Conservation (phyloP, 2,888 invertebrate species). For the Bombylius major region DNA sequence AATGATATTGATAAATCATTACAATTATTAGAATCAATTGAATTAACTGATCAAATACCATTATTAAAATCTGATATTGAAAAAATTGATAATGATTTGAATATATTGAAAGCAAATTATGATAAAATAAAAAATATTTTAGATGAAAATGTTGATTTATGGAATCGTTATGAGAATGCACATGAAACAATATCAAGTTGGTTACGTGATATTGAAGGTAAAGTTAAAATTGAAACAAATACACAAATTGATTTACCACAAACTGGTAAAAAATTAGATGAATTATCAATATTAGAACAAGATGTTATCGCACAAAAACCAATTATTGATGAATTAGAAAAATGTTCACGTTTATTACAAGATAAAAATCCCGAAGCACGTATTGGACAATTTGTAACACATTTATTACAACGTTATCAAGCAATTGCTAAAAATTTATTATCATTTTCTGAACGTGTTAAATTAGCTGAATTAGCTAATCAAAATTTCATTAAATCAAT, state of each 20-base stretch:
- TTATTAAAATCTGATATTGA: constrained; percentile 57
- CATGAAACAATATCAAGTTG: constrained; percentile 63
- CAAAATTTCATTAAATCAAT: constrained; percentile 58
- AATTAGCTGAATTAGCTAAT: constrained; percentile 52
- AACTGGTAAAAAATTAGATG: constrained; percentile 54
- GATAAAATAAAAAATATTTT: constrained; percentile 52
- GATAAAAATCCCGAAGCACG: constrained; percentile 72
- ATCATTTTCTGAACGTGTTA: constrained; percentile 57
- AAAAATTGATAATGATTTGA: constrained; percentile 56
- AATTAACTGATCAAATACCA: constrained; percentile 54
- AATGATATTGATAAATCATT: constrained; percentile 57
- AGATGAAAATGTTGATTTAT: constrained; percentile 57
- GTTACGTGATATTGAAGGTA: constrained; percentile 68
- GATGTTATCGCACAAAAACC: constrained; percentile 51
- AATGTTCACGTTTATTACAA: constrained; percentile 57
- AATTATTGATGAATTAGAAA: constrained; percentile 53
- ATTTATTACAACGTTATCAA: constrained; percentile 63
- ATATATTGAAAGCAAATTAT: constrained; percentile 54
- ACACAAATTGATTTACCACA: constrained; percentile 55
- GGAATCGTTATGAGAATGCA: constrained; percentile 67
- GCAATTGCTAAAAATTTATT: constrained; percentile 57
- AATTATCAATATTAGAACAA: constrained; percentile 48
- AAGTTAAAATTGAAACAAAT: constrained; percentile 58
- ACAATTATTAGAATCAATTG: constrained; percentile 57
- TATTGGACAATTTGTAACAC: constrained; percentile 66